A percentile compares a stretch with the other conserved stretches of the same genome.
phyloP scores from a whole-genome alignment of 2,888 invertebrate species.

The Parthenolecanium corni region DNA sequence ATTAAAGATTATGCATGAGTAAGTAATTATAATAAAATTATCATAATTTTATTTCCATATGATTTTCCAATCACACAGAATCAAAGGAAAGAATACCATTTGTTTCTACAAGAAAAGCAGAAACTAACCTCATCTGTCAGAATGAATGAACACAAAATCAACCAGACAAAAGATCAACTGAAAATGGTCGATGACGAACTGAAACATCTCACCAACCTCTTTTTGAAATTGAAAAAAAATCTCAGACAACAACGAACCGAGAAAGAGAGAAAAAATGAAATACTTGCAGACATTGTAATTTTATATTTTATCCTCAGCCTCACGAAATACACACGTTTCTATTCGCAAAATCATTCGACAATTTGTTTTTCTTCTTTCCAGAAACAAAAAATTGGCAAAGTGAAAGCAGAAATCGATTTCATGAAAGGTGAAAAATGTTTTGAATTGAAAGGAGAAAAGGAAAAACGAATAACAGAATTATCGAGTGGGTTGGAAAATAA shows the following conservation, averaged over 20 bases:
- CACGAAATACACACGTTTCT: too few relatives aligned
- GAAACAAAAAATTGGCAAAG: not conserved
- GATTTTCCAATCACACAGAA: too few relatives aligned
- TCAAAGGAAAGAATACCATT: not conserved
- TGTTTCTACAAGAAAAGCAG: not conserved
- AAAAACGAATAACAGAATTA: not conserved
- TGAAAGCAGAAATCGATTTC: not conserved
- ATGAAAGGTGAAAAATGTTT: constrained; percentile 3
- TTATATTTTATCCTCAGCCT: not conserved
- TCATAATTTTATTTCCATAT: too few relatives aligned
- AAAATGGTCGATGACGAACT: not conserved
- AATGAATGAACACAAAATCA: not conserved
- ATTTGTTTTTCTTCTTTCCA: not conserved
- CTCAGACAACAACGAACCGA: not conserved
- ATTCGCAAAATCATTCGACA: too few relatives aligned
- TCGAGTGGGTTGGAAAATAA: not conserved
- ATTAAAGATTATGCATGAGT: too few relatives aligned
- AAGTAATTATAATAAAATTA: too few relatives aligned
- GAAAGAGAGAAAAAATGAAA: not conserved
- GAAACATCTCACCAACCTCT: not conserved
- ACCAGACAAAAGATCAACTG: not conserved
- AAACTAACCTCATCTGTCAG: not conserved
- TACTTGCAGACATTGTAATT: not conserved
- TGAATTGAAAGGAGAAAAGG: not conserved
- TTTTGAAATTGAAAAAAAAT: not conserved